Conservation (phyloP, 2,113 vertebrate species). For the Ictidomys tridecemlineatus region DNA sequence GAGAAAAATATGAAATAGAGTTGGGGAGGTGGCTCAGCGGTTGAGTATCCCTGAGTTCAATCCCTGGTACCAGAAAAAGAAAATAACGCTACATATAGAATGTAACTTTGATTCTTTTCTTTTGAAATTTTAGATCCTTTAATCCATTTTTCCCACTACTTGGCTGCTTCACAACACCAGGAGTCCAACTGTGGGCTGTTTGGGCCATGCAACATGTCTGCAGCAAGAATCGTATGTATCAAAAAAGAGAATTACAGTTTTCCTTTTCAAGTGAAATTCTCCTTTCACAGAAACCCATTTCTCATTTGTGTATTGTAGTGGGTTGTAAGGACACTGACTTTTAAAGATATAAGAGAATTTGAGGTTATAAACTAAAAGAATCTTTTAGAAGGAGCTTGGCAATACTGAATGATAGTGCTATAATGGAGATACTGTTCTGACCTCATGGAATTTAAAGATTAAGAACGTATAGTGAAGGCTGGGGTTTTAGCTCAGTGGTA, state of each 20-base stretch:
- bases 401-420: background rate
- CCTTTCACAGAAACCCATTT: constrained; percentile 41
- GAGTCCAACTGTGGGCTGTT: constrained; percentile 98
- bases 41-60: too few relatives aligned
- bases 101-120: constrained; percentile 58
- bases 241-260: constrained; percentile 36
- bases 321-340: constrained; percentile 31
- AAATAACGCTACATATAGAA: background rate
- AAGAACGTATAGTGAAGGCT: background rate
- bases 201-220: constrained; percentile 99
- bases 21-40: too few relatives aligned
- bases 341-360: constrained; percentile 40
- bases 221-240: constrained; percentile 97
- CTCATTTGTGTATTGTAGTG: constrained; percentile 20
- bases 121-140: constrained; percentile 92
- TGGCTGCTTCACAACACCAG: constrained; percentile 97
- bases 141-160: constrained; percentile 98
- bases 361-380: constrained; percentile 24
- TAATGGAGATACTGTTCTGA: background rate
- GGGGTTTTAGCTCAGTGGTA: too few relatives aligned
- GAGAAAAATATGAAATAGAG: too few relatives aligned
- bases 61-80: background rate
- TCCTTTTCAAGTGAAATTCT: constrained; percentile 7
- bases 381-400: background rate
- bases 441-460: constrained; percentile 24